Conservation (phyloP, 30 jellyfish, hydroid and myxozoan species). For the Pseudorhiza aurosa region DNA sequence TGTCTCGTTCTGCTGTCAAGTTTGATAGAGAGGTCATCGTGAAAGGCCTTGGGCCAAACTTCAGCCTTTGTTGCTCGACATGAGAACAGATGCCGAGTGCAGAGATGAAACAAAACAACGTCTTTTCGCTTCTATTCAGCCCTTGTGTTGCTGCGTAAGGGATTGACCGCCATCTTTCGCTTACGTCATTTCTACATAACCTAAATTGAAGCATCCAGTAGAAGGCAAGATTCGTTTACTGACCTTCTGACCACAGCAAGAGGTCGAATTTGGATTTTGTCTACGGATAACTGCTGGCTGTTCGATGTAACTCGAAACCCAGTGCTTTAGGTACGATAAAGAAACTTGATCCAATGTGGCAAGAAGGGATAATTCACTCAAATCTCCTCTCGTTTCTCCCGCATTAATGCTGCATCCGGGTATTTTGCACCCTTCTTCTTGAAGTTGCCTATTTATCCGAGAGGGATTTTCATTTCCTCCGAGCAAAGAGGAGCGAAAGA, state of each 20-base stretch:
- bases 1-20: no score
- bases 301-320: not conserved
- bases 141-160: no score
- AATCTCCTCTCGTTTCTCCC: not conserved
- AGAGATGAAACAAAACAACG: no score
- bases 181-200: no score
- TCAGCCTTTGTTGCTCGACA: no score
- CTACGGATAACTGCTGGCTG: not conserved
- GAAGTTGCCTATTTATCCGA: not conserved
- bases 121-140: no score
- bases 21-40: no score
- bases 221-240: not conserved
- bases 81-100: no score
- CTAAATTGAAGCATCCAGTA: not conserved
- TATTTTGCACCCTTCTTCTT: not conserved
- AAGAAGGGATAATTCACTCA: not conserved
- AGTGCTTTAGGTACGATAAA: not conserved
- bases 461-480: not conserved
- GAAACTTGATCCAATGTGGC: not conserved
- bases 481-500: not conserved
- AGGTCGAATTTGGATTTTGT: not conserved
- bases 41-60: no score
- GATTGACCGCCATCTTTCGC: no score
- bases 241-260: not conserved
- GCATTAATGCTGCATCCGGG: not conserved